Base-by-base conservation (phyloP, 2,888 invertebrate genomes). In the Hartigia nigra region DNA sequence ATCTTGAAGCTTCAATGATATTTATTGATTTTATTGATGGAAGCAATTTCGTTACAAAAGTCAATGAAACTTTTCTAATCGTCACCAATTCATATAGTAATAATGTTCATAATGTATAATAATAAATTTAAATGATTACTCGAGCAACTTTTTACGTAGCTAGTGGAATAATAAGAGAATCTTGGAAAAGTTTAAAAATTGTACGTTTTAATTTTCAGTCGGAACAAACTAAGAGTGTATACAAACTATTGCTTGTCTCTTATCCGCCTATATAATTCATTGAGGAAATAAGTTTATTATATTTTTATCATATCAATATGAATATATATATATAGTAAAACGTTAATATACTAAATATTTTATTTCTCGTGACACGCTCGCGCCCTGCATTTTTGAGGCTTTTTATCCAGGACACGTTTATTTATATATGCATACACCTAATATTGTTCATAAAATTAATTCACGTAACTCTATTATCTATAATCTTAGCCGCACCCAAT, bases 21-120 rank as follows among this genome's bases (percentile, higher is more conserved):
- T 84, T 83, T 84, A 84, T 82, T 83, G 77, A 78, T 87, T 86
- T 88, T 86, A 86, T 86, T 87, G 82, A 87, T 87, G 78, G 84
- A 86, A 86, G 85, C 84, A 83, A 85, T 87, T 84, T 84, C 82
- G 83, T 84, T 84, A 87, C 86, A 87, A 87, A 88, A 87, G 82
- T 88, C 80, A 81, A 82, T 85, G 80, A 79, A 84, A 81, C 81
- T 80, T 39, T 78, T 76, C 76, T 81, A 80, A 82, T 81, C 81
- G 77, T 83, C 77, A 77, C 80, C 23, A 14, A 55, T 55, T 55
- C 79, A 82, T 78, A 81, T 84, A 74, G 74, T 77, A 78, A 78
- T 81, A 74, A 81, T 72, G 78, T 80, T 79, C 75, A 82, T 76
- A 78, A 79, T 78, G 80, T 78, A 79, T 77, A 82, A 78, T 82